These are phyloP conservation scores for Vanessa atalanta DNA, from an alignment of 1,140 invertebrate genomes.

Conservation along the genomic window DNA sequence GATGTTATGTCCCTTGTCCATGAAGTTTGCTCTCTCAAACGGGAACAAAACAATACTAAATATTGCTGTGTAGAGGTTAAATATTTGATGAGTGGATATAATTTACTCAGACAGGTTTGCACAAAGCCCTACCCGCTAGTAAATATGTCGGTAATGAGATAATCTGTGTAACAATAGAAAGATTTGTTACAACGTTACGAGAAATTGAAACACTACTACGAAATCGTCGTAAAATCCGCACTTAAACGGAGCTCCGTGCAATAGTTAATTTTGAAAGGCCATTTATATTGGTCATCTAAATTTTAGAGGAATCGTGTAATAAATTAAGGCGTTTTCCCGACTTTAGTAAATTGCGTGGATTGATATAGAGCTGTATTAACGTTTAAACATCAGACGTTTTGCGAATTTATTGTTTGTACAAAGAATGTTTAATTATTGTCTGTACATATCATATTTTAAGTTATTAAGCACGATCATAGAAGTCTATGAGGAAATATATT, in stretches of 20 bases:
- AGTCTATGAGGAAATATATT: no score
- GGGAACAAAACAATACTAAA: no score
- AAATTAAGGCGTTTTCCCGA: conserved; percentile 5
- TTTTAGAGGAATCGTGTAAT: conserved; percentile 9
- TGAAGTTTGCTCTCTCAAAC: no score
- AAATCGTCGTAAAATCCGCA: neutral
- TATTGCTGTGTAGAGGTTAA: no score
- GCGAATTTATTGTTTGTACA: conserved; percentile 9
- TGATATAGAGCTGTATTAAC: conserved; percentile 12
- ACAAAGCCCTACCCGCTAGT: no score
- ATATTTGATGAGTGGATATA: no score
- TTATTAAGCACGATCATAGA: no score
- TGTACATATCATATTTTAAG: neutral
- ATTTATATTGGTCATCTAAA: conserved; percentile 16
- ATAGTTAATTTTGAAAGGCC: conserved; percentile 4
- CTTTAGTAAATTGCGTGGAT: conserved; percentile 13
- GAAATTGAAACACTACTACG: neutral
- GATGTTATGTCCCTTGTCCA: no score
- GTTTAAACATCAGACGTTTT: conserved; percentile 5
- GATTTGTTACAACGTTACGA: neutral
- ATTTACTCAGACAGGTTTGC: no score
- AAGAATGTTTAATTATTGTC: neutral
- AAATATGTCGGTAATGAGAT: no score
- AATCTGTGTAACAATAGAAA: no score
- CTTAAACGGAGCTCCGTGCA: neutral